Conservation (phyloP, 2,888 invertebrate genomes). For the Cyaniris semiargus region DNA sequence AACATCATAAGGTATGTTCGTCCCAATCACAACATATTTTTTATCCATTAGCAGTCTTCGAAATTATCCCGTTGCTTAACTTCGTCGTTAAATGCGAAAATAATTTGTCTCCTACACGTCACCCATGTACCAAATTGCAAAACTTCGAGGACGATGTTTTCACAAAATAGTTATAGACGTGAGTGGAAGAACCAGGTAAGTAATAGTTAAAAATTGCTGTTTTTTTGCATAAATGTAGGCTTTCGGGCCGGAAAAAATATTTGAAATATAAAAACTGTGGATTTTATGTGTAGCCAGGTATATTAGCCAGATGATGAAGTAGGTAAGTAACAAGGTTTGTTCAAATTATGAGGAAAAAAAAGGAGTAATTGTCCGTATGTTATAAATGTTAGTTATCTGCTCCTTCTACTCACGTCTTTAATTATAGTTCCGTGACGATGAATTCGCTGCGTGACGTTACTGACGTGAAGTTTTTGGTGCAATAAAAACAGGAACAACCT, state of each 20-base stretch:
- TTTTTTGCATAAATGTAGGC: too few species aligned
- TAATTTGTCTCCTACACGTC: slow-evolving; percentile 3
- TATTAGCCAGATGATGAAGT: too few species aligned
- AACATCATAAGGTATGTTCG: neutral
- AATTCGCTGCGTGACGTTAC: slow-evolving; percentile 6
- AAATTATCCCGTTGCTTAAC: neutral
- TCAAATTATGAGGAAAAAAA: too few species aligned
- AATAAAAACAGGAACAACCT: slow-evolving; percentile 12
- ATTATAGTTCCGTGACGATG: slow-evolving; percentile 1
- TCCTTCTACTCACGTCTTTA: too few species aligned
- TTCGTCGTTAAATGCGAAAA: neutral
- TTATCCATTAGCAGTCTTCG: neutral
- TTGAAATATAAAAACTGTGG: too few species aligned
- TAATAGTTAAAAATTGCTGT: too few species aligned
- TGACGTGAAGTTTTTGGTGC: slow-evolving; percentile 4
- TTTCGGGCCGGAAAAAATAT: too few species aligned
- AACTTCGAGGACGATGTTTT: slow-evolving; percentile 7
- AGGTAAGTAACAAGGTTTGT: too few species aligned
- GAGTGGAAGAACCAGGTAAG: too few species aligned
- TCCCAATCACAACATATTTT: slow-evolving; percentile 2
- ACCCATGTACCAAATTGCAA: neutral
- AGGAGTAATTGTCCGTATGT: too few species aligned
- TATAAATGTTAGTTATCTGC: too few species aligned
- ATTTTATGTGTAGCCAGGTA: too few species aligned
- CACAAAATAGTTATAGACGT: neutral